Base-by-base conservation (phyloP, 2,113 vertebrate genomes). In the Amphiprion ocellaris region DNA sequence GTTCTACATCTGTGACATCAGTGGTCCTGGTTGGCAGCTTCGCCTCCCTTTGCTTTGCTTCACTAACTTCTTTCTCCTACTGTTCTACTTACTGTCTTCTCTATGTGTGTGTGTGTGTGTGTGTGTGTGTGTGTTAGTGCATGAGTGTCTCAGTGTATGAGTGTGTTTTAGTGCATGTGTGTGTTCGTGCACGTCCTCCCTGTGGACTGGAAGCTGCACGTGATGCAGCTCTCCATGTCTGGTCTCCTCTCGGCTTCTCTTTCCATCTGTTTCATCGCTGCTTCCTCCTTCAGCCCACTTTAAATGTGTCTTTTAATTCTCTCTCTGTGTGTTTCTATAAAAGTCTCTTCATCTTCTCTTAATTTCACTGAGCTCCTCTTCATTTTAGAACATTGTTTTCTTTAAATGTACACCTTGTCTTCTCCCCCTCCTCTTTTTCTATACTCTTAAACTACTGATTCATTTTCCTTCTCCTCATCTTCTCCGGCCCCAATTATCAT, bases 191-290 rank as follows among this genome's bases (percentile, higher is more conserved):
- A 6, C 4, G 10, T 65, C 33, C 67, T 81, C 82, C 70, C 70
- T 74, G 58, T 71, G 63, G 80, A 82, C 54, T 39, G 9, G 64
- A 71, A 21, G 58, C 69, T 74, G 46, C 41, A 79, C 24, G 39
- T 86, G 64, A 84, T 66, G 69, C 77, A 83, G 77, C 37, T 77
- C 63, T 82, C 69, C 74, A 71, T 79, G 88, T 73, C 70, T 81
- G 56, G 4, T 10, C 87, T 65, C 65, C 59, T 60, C 60, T 73
- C 49, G 26, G 47, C 61, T n/a, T 72, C 71, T 81, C 68, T 21
- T 33, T 68, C 33, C 68, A 73, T 77, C 60, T 59, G 59, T 79
- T 76, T 65, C 16, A 21, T 46, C 10, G 12, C 67, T 15, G 26
- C 59, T 58, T 59, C 17, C 1, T 49, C 78, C 21, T 28, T 69